Conservation (phyloP, 2,797 vertebrate genomes). For the Hydrophis major region DNA sequence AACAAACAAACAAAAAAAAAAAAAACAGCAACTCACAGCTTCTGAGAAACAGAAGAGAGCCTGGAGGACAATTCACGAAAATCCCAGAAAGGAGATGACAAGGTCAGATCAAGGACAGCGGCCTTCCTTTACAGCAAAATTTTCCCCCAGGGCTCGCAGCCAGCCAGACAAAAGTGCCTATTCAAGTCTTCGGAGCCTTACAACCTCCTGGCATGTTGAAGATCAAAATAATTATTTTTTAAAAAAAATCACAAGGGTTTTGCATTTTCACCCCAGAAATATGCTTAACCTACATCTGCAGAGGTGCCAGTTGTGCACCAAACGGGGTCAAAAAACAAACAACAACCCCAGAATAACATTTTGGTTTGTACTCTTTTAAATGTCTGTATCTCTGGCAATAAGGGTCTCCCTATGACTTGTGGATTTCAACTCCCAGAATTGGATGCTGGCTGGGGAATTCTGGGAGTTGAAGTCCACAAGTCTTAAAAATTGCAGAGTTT, state of each 20-base stretch:
- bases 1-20: not conserved
- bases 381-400: not conserved
- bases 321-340: not conserved
- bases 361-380: not conserved
- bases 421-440: no score
- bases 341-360: no score
- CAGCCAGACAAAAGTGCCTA: not conserved
- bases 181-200: not conserved
- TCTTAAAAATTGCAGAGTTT: no score
- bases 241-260: not conserved
- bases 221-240: not conserved
- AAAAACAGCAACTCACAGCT: not conserved
- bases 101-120: conserved; percentile 35
- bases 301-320: not conserved
- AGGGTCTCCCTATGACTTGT: no score
- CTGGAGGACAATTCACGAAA: not conserved
- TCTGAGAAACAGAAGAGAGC: no score
- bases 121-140: not conserved
- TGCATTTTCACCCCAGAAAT: not conserved
- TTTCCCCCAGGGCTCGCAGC: not conserved
- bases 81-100: rapidly evolving
- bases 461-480: no score
- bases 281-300: not conserved
- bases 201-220: not conserved
- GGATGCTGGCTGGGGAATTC: no score